phyloP scores from a whole-genome alignment of 2,113 vertebrate species.

The Bubo blakistoni region DNA sequence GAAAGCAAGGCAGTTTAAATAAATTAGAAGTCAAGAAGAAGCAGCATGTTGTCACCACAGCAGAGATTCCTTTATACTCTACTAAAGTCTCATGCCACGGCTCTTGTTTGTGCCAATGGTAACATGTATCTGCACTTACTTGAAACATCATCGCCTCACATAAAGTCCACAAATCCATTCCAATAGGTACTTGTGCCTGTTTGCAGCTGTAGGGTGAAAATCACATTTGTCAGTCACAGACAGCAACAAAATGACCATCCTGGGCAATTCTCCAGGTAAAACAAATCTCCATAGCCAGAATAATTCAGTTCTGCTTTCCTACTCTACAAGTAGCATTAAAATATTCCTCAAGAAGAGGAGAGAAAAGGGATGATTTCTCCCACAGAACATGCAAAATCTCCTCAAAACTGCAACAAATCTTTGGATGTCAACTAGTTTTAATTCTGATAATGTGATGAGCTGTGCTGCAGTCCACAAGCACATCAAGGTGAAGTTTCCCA shows the following conservation, averaged over 20 bases:
- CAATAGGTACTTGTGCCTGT: not conserved
- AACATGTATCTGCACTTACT: not conserved
- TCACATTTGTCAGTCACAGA: not conserved
- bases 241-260: not conserved
- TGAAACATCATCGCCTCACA: not conserved
- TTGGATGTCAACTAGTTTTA: not conserved
- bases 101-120: fast-evolving
- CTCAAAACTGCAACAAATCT: not conserved
- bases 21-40: not conserved
- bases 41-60: not conserved
- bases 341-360: not conserved
- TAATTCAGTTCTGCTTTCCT: not conserved
- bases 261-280: not conserved
- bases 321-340: not conserved
- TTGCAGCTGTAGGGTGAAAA: not conserved
- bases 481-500: not conserved
- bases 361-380: not conserved
- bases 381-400: not conserved
- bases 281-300: not conserved
- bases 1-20: not conserved
- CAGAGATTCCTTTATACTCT: not conserved
- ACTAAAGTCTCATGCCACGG: not conserved
- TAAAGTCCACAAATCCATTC: not conserved
- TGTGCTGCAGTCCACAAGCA: not conserved
- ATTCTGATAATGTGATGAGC: not conserved